phyloP scores from a whole-genome alignment of 2,113 vertebrate species.

The Lagopus leucura region DNA sequence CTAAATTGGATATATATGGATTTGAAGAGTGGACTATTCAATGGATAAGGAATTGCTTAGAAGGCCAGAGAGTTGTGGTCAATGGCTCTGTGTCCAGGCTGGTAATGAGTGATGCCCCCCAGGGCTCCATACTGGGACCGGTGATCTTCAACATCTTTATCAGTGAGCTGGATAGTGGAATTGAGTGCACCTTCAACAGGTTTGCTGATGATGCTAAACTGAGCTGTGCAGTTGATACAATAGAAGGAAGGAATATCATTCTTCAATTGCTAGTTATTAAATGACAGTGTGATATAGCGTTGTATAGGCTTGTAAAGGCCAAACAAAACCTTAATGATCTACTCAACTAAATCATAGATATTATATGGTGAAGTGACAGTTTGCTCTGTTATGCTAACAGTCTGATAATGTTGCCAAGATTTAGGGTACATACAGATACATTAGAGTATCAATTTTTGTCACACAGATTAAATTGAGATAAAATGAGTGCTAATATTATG shows the following conservation, averaged over 20 bases:
- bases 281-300: not conserved
- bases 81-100: too few species aligned
- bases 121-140: too few species aligned
- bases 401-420: not conserved
- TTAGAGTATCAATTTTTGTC: not conserved
- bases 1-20: too few species aligned
- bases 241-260: not conserved
- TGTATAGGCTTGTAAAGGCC: not conserved
- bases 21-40: too few species aligned
- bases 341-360: not conserved
- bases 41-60: too few species aligned
- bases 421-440: not conserved
- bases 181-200: too few species aligned
- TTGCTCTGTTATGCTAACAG: not conserved
- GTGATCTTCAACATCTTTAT: too few species aligned
- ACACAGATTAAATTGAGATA: not conserved
- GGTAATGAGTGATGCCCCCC: too few species aligned
- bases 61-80: too few species aligned
- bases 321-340: not conserved
- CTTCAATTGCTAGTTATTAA: not conserved
- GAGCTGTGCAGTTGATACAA: too few species aligned
- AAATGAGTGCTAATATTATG: not conserved
- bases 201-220: too few species aligned
- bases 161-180: too few species aligned
- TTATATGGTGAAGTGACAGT: not conserved